Evolutionary conservation across 2,888 invertebrate species (phyloP).

Genomic region (Digitonthophagus gazella): DNA sequence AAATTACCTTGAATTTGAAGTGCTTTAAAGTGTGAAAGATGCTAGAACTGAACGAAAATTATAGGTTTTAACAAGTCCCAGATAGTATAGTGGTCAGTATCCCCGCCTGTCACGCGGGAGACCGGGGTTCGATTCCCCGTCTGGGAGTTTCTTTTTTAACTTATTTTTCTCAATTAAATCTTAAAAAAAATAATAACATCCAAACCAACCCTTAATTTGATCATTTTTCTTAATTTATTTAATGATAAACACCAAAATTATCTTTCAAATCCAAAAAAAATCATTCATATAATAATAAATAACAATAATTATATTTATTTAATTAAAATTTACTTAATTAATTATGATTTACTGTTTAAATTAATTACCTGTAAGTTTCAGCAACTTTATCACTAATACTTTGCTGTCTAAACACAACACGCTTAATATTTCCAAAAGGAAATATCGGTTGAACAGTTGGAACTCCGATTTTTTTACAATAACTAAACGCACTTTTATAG

Average conservation of each 20-base stretch:
- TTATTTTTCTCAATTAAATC: background rate
- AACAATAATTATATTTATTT: too few relatives aligned
- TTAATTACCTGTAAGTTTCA: conserved; percentile 41
- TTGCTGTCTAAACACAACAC: conserved; percentile 55
- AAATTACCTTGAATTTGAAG: too few relatives aligned
- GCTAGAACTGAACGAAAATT: background rate
- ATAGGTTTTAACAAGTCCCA: background rate
- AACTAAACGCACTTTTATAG: conserved; percentile 50
- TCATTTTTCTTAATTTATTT: too few relatives aligned
- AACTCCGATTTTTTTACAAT: conserved; percentile 62
- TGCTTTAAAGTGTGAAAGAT: too few relatives aligned
- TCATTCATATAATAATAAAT: too few relatives aligned
- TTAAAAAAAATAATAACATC: too few relatives aligned
- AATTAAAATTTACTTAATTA: too few relatives aligned
- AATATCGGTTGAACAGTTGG: conserved; percentile 58
- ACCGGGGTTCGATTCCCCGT: conserved; percentile 17
- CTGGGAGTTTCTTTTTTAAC: conserved; percentile 4
- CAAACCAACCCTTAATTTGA: too few relatives aligned
- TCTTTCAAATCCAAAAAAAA: too few relatives aligned
- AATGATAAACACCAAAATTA: too few relatives aligned
- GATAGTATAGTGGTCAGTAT: conserved; percentile 14
- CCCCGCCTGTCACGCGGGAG: conserved; percentile 16
- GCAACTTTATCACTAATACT: conserved; percentile 63
- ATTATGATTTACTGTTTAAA: background rate
- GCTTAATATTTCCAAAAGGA: conserved; percentile 62